Evolutionary conservation across 2,113 vertebrate genomes (phyloP), one percentile per base, ranked within the genome.

Genomic region (Syrmaticus mikado): DNA sequence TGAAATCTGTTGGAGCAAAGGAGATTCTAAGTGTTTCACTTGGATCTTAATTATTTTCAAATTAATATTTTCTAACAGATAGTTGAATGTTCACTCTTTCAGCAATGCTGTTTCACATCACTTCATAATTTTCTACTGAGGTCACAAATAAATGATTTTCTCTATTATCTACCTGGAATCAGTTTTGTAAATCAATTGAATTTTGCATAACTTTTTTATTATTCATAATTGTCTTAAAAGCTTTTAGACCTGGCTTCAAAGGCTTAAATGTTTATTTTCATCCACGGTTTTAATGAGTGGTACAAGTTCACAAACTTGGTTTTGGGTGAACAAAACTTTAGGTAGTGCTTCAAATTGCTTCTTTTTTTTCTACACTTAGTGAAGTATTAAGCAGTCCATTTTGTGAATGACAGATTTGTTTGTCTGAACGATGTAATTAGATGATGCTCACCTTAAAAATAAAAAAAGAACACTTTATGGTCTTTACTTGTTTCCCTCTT

Each of bases 1-100:
- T 75, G 8, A 89, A 80, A 65, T 52, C 46, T 83, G 1, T 2
- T 68, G 65, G 30, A 83, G 60, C 40, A 87, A 77, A 73, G 40
- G 66, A 32, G 57, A 72, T 67, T 89, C 76, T 2, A 0, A 77
- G 55, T 30, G 4, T 72, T 77, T 87, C 1, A 20, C 70, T 87
- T 92, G 73, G 4, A 64, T 77, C 82, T 85, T 52, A 71, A 81
- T 92, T 91, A 6, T 72, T 91, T 91, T 61, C n/a, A 90, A 81
- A 81, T 85, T 15, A 85, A 55, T 53, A 4, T 83, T 83, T 91
- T 67, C 72, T 71, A 88, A 38, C 0, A 2, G 21, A 11, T 32
- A 40, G 80, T 74, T 60, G 38, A 72, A 36, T 28, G 30, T 53
- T 13, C 67, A 67, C n/a, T 79, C 48, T 84, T 79, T 48, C 53